Evolutionary conservation across 37 sponge, comb jelly and placozoan species (phyloP).

Genomic region (Oopsacas minuta): DNA sequence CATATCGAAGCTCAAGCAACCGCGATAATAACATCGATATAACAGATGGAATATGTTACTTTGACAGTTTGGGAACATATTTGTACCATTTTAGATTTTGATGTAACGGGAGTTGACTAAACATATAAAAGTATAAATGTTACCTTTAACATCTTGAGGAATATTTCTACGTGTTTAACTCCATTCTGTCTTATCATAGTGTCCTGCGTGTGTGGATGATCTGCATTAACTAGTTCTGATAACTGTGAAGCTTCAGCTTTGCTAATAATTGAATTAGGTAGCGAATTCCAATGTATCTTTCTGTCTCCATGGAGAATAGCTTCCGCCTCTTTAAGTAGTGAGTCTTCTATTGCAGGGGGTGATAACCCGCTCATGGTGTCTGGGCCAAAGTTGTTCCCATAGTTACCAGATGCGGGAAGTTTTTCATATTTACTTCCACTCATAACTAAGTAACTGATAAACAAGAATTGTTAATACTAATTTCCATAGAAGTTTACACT

Average conservation of each 20-base stretch:
- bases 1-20: not conserved
- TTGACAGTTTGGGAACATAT: no score
- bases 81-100: no score
- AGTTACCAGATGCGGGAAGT: not conserved
- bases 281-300: not conserved
- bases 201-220: not conserved
- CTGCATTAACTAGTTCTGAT: not conserved
- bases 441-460: not conserved
- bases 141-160: conserved; percentile 10
- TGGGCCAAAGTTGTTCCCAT: not conserved
- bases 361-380: not conserved
- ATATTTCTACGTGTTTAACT: not conserved
- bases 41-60: no score
- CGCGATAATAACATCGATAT: not conserved
- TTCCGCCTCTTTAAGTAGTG: not conserved
- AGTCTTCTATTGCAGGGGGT: not conserved
- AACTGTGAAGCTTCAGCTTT: not conserved
- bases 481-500: no score
- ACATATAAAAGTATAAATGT: not conserved
- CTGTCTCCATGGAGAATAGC: not conserved
- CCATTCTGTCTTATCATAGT: conserved; percentile 12
- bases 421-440: not conserved
- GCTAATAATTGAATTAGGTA: not conserved
- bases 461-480: no score
- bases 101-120: no score